phyloP scores from a whole-genome alignment of 1,140 invertebrate genomes.

The Pseudomyrmex flavicornis region DNA sequence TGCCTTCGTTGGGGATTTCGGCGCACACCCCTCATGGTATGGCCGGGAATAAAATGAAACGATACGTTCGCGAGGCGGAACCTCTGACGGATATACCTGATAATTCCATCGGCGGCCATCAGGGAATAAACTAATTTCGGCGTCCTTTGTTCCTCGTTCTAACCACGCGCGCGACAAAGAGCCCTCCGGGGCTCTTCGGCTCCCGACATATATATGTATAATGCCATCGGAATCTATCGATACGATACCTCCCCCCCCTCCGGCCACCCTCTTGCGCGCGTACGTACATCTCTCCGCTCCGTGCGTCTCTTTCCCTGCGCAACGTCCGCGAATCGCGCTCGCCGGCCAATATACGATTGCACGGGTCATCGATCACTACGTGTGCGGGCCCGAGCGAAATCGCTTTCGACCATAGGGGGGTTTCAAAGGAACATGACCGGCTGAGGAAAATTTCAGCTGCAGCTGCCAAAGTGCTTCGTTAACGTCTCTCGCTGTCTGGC shows the following conservation, averaged over 20 bases:
- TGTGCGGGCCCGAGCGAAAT: slow-evolving; percentile 28
- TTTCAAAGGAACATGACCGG: slow-evolving; percentile 50
- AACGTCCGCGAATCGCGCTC: slow-evolving; percentile 10
- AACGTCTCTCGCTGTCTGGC: slow-evolving; percentile 13
- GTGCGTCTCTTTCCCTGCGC: background rate
- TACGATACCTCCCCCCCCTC: background rate
- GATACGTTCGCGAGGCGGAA: slow-evolving; percentile 59
- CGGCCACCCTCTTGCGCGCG: slow-evolving; percentile 5
- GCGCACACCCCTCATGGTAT: slow-evolving; percentile 14
- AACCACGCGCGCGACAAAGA: slow-evolving; percentile 48
- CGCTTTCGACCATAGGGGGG: slow-evolving; percentile 27
- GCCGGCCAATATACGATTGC: slow-evolving; percentile 47
- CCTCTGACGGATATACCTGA: slow-evolving; percentile 61
- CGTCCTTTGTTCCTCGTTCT: slow-evolving; percentile 66
- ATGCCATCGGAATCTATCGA: slow-evolving; percentile 45
- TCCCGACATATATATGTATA: slow-evolving; percentile 40
- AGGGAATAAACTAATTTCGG: slow-evolving; percentile 73
- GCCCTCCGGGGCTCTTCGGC: slow-evolving; percentile 30
- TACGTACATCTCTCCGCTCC: background rate
- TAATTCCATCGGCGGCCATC: slow-evolving; percentile 70
- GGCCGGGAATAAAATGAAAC: slow-evolving; percentile 66
- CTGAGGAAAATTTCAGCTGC: slow-evolving; percentile 52
- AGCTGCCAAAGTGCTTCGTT: slow-evolving; percentile 49
- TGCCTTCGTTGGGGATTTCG: slow-evolving; percentile 11
- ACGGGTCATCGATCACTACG: slow-evolving; percentile 41